Conservation (phyloP, 2,888 invertebrate genomes). For the Cetonia aurata region DNA sequence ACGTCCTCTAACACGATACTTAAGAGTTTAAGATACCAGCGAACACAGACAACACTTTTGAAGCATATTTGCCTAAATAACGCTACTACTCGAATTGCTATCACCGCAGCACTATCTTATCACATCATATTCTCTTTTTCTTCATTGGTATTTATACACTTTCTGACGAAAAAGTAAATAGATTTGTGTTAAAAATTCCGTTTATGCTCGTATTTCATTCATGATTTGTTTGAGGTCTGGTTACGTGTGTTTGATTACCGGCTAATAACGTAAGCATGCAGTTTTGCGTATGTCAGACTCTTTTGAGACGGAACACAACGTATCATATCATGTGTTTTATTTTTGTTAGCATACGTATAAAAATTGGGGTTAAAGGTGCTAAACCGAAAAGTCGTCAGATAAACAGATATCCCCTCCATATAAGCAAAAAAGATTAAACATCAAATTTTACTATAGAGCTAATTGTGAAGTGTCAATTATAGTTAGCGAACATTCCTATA, state of each 20-base stretch:
- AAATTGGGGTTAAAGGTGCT: too few relatives aligned
- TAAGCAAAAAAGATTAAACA: too few relatives aligned
- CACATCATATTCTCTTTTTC: slow-evolving; percentile 3
- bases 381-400: too few relatives aligned
- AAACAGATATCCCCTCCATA: too few relatives aligned
- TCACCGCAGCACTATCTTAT: slow-evolving; percentile 28
- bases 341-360: too few relatives aligned
- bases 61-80: not conserved
- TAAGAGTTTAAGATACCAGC: not conserved
- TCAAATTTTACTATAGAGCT: too few relatives aligned
- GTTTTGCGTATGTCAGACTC: too few relatives aligned
- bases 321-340: too few relatives aligned
- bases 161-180: slow-evolving; percentile 21
- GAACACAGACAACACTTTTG: not conserved
- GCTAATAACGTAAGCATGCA: too few relatives aligned
- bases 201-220: slow-evolving; percentile 28
- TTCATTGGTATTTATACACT: slow-evolving; percentile 10
- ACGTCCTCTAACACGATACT: not conserved
- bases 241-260: slow-evolving; percentile 11
- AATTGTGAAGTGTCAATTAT: too few relatives aligned
- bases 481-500: too few relatives aligned
- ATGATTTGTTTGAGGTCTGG: slow-evolving; percentile 15
- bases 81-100: not conserved
- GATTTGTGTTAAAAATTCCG: slow-evolving; percentile 17
- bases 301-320: too few relatives aligned